These are phyloP conservation scores for Eupithecia insigniata DNA, from an alignment of 2,888 invertebrate species.

Conservation along the genomic window DNA sequence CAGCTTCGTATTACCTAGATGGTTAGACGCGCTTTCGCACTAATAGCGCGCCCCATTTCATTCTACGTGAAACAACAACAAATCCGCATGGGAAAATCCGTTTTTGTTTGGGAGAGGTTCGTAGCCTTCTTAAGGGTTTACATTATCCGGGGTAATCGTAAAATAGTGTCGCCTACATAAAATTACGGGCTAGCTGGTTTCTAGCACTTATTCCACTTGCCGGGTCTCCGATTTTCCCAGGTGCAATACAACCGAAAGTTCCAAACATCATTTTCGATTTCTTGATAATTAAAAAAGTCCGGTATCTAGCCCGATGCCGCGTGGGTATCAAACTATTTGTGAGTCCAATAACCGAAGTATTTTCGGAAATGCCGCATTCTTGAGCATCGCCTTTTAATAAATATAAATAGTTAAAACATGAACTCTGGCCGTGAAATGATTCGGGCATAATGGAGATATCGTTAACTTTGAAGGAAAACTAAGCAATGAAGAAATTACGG, in stretches of 20 bases:
- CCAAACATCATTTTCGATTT: conserved; percentile 8
- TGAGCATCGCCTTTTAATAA: conserved; percentile 40
- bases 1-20: no score
- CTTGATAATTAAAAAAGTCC: conserved; percentile 24
- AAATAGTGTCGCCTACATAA: background rate
- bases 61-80: no score
- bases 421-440: conserved; percentile 42
- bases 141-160: background rate
- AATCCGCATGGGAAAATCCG: no score
- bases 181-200: background rate
- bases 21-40: no score
- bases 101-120: no score
- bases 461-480: background rate
- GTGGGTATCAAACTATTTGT: conserved; percentile 46
- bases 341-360: conserved; percentile 47
- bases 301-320: conserved; percentile 24
- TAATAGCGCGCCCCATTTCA: no score
- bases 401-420: conserved; percentile 35
- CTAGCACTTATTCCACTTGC: background rate
- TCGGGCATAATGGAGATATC: no score
- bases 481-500: background rate
- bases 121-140: no score
- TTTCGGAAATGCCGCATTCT: conserved; percentile 55
- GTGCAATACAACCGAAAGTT: background rate
- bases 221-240: background rate